Base-by-base conservation (phyloP, 2,797 vertebrate species). In the Brachyalestes nurse region DNA sequence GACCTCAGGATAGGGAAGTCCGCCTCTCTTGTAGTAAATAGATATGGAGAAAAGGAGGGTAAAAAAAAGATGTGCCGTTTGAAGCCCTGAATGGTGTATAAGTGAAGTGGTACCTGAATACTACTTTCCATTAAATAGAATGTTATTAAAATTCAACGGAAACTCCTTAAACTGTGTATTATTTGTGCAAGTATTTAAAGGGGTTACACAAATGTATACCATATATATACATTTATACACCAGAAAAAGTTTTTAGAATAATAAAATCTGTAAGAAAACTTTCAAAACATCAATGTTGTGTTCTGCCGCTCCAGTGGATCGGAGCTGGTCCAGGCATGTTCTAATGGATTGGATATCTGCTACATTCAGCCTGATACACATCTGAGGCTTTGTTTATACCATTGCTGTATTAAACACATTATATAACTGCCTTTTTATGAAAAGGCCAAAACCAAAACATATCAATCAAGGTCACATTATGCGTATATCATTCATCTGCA, bases 11-110 rank as follows among this genome's bases (percentile, higher is more conserved):
- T 47, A 38, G 25, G 51, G 51, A 58, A 58, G 28, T 73, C 42
- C 21, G 38, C 71, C 6, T 25, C 34, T 42, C 55, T 58, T 51
- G 40, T 72, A 55, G 70, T 23, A 58, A n/a, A 72, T n/a, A 74
- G 57, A 42, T 23, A 60, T 60, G 12, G 55, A 3, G 38, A 23
- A 60, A 12, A n/a, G 9, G 19, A 38, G 34, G 55, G 55, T 45
- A 16, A 23, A n/a, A 23, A 6, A 74, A 25, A 21, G 45, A 51
- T 70, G 10, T 71, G 47, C 25, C 53, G 28, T 57, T n/a, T 16
- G 12, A 74, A 60, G 70, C 25, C 1, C 0, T 60, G 9, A 38
- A 21, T 60, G 34, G 17, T 40, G 28, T 42, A 21, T 23, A 51
- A 42, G 34, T 58, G 34, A 72, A 57, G n/a, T 57, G 69, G 25